Percentiles rank a stretch among this genome's conserved stretches.
Evolutionary conservation across 2,797 vertebrate genomes (phyloP).

Genomic region (Sebastes goodei): DNA sequence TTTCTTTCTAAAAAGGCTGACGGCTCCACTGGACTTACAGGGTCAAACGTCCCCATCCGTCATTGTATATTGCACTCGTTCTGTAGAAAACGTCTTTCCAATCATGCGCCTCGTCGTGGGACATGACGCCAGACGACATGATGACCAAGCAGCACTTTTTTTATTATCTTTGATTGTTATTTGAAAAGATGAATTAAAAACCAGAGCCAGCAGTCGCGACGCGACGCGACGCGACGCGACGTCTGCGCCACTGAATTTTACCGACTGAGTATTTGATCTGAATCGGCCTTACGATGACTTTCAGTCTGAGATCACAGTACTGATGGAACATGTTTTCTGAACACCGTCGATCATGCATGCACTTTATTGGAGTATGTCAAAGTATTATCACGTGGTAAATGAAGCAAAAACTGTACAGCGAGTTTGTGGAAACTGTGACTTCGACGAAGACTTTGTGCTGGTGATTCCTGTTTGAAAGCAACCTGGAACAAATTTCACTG

Average conservation of each 20-base stretch:
- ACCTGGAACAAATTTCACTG: constrained; percentile 12
- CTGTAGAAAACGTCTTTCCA: constrained; percentile 85
- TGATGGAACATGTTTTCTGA: constrained; percentile 56
- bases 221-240: background rate
- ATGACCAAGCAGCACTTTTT: constrained; percentile 55
- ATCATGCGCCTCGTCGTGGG: constrained; percentile 74
- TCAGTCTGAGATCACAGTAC: constrained; percentile 31
- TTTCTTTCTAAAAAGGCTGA: constrained; percentile 87
- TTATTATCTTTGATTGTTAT: constrained; percentile 68
- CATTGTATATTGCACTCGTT: constrained; percentile 89
- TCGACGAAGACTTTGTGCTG: constrained; percentile 54
- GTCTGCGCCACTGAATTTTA: constrained; percentile 36
- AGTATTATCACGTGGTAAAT: constrained; percentile 63
- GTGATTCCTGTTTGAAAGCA: constrained; percentile 45
- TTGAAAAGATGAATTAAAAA: constrained; percentile 84
- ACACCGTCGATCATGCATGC: constrained; percentile 74
- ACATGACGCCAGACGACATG: constrained; percentile 75
- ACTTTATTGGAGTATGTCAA: constrained; percentile 76
- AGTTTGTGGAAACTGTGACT: constrained; percentile 64
- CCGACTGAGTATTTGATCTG: constrained; percentile 35
- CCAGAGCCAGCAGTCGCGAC: constrained; percentile 73
- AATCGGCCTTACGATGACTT: constrained; percentile 54
- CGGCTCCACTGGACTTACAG: constrained; percentile 96
- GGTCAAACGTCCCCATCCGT: constrained; percentile 91
- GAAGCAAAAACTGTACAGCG: constrained; percentile 61